phyloP scores from a whole-genome alignment of 2,888 invertebrate species.

The Eudemis profundana region DNA sequence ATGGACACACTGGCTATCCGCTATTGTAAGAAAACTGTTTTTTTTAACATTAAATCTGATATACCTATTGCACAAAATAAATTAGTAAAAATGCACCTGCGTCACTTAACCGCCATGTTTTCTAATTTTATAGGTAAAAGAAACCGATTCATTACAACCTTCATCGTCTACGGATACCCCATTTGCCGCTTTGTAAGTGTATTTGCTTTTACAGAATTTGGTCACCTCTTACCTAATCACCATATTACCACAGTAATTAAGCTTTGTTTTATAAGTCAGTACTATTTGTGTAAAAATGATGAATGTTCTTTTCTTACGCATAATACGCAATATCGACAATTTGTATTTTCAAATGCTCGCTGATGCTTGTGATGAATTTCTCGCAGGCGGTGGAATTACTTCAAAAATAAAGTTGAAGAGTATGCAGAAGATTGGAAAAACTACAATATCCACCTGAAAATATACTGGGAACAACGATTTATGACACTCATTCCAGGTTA shows the following conservation, averaged over 20 bases:
- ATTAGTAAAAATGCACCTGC: no score
- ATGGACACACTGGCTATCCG: constrained; percentile 75
- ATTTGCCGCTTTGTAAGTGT: constrained; percentile 60
- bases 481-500: constrained; percentile 63
- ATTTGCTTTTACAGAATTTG: no score
- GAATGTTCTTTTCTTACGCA: constrained; percentile 10
- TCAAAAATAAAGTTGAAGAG: constrained; percentile 65
- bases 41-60: background rate
- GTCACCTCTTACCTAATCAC: no score
- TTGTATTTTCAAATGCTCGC: no score
- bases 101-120: no score
- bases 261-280: no score
- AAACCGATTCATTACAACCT: constrained; percentile 60
- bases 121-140: constrained; percentile 61
- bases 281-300: no score
- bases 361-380: constrained; percentile 3
- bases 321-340: no score
- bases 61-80: no score
- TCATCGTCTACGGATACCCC: constrained; percentile 48
- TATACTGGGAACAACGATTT: constrained; percentile 72
- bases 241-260: no score
- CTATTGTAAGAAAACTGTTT: constrained; percentile 60
- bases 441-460: constrained; percentile 67
- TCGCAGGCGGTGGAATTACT: constrained; percentile 67
- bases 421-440: constrained; percentile 68